phyloP scores from a whole-genome alignment of 2,888 invertebrate species.

The Drosophila ustulata region DNA sequence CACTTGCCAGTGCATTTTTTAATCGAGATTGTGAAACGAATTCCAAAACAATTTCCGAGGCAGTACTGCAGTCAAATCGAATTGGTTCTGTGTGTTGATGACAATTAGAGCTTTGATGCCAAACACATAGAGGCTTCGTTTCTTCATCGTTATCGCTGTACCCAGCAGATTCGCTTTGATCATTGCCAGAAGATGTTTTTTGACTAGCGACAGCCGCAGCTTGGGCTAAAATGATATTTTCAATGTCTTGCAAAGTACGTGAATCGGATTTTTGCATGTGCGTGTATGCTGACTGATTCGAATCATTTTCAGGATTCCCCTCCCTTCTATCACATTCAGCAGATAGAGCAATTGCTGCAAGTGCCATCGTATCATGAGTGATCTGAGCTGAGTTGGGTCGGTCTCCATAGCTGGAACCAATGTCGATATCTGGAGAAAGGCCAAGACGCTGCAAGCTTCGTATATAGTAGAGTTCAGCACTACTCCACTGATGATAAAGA shows the following conservation, averaged over 20 bases:
- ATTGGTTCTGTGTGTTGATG: background rate
- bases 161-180: conserved; percentile 26
- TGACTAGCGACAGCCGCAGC: conserved; percentile 31
- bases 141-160: conserved; percentile 33
- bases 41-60: conserved; percentile 79
- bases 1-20: conserved; percentile 13
- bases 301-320: background rate
- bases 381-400: conserved; percentile 17
- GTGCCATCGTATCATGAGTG: conserved; percentile 63
- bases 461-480: conserved; percentile 71
- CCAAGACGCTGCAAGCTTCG: conserved; percentile 72
- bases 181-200: background rate
- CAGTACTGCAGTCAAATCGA: conserved; percentile 44
- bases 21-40: conserved; percentile 57
- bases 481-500: conserved; percentile 68
- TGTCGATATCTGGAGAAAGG: conserved; percentile 31
- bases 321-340: conserved; percentile 48
- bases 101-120: conserved; percentile 68
- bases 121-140: conserved; percentile 65
- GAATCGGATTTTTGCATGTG: conserved; percentile 14
- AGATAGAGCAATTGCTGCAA: conserved; percentile 75
- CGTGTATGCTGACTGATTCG: background rate
- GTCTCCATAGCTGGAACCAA: background rate
- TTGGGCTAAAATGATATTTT: conserved; percentile 65
- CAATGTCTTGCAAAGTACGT: conserved; percentile 63